Evolutionary conservation across 2,113 vertebrate species (phyloP).

Genomic region (Brachypodius melanocephalos): DNA sequence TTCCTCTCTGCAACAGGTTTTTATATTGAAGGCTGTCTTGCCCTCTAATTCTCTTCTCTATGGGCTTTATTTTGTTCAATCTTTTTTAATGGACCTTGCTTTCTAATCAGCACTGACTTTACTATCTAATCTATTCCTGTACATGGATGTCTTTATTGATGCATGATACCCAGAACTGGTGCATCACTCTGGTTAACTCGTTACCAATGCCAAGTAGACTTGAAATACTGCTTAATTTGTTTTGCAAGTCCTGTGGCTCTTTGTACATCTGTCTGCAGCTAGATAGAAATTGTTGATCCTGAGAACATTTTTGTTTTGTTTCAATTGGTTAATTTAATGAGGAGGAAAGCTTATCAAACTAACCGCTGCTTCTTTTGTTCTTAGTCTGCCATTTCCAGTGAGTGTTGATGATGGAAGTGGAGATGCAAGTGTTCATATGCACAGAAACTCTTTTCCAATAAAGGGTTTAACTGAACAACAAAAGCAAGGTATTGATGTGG

Average conservation of each 20-base stretch:
- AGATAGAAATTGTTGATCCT: background rate
- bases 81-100: background rate
- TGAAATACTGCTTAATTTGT: background rate
- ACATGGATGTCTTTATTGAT: background rate
- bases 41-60: background rate
- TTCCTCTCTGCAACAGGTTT: background rate
- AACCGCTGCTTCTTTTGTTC: slow-evolving; percentile 4
- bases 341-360: background rate
- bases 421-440: slow-evolving; percentile 12
- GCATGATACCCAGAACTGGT: background rate
- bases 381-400: slow-evolving; percentile 86
- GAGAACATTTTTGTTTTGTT: background rate
- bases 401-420: slow-evolving; percentile 47
- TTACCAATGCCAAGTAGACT: background rate
- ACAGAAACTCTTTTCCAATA: background rate
- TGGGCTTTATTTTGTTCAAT: background rate
- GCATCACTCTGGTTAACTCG: background rate
- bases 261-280: background rate
- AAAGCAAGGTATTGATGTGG: slow-evolving; percentile 77
- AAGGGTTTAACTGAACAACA: slow-evolving; percentile 85
- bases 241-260: background rate
- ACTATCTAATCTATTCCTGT: background rate
- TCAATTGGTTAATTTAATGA: background rate
- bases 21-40: background rate
- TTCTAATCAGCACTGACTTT: background rate